phyloP scores from a whole-genome alignment of 2,113 vertebrate genomes.

The Alouatta palliata region DNA sequence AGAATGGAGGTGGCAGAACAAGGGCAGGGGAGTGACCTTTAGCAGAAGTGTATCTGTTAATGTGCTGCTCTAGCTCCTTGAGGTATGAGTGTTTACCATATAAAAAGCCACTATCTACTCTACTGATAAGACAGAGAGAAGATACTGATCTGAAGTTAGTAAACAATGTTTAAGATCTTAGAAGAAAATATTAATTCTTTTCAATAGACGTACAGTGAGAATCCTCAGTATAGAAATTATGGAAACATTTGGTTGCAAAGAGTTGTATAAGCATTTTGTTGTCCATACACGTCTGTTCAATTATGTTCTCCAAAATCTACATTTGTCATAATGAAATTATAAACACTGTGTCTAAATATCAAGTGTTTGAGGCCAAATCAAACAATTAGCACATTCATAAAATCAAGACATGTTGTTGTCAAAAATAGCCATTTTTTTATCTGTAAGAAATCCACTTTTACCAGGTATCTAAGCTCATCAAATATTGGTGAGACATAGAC shows the following conservation, averaged over 20 bases:
- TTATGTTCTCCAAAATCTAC: background rate
- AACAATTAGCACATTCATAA: slow-evolving; percentile 21
- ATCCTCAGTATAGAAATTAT: background rate
- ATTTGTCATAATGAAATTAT: background rate
- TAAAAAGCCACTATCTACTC: background rate
- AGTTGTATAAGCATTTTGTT: background rate
- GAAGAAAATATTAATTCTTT: background rate
- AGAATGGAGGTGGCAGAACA: background rate
- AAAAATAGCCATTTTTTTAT: background rate
- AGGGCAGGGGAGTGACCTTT: background rate
- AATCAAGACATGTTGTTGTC: background rate
- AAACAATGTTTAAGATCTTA: background rate
- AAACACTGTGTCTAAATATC: background rate
- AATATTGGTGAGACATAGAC: background rate
- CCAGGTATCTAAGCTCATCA: background rate
- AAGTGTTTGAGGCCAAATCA: background rate
- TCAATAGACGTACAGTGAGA: background rate
- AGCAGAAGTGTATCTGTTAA: background rate
- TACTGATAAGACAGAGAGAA: background rate
- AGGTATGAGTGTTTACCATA: background rate
- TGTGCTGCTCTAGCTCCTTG: background rate
- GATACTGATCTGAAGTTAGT: background rate
- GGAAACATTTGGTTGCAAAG: background rate
- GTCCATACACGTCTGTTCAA: background rate
- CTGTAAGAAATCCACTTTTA: background rate